Evolutionary conservation across 2,888 invertebrate genomes (phyloP).

Genomic region (Folsomia candida): DNA sequence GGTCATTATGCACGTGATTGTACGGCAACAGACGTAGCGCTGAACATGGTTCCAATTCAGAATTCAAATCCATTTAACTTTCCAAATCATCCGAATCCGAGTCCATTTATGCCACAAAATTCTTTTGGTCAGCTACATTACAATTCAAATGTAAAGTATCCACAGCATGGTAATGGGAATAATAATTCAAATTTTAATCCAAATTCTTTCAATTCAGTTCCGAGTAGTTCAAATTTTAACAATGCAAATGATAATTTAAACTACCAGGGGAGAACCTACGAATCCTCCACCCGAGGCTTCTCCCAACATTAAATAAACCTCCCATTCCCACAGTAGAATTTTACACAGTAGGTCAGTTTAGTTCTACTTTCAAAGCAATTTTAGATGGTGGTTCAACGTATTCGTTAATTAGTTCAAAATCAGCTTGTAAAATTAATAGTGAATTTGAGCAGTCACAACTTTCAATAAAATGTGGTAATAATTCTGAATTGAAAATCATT

Average conservation of each 20-base stretch:
- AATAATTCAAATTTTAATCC: too few species aligned
- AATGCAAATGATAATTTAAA: too few species aligned
- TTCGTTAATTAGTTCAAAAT: neutral
- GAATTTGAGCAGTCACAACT: neutral
- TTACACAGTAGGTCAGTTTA: neutral
- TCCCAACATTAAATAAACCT: neutral
- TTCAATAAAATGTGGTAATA: neutral
- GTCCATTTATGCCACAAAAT: too few species aligned
- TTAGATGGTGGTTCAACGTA: neutral
- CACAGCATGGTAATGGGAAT: too few species aligned
- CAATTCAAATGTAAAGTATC: too few species aligned
- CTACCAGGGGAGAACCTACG: neutral
- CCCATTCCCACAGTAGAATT: neutral
- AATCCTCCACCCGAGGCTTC: neutral
- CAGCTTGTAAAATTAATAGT: neutral
- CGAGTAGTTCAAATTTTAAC: neutral
- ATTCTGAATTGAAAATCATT: neutral
- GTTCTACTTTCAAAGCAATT: neutral
- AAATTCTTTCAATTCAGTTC: neutral
- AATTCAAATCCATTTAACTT: too few species aligned
- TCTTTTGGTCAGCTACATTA: too few species aligned
- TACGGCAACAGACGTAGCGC: neutral
- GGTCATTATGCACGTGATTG: neutral
- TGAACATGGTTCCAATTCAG: neutral
- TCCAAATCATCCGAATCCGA: too few species aligned